Evolutionary conservation across 2,888 invertebrate genomes (phyloP).

Genomic region (Lypha dubia): DNA sequence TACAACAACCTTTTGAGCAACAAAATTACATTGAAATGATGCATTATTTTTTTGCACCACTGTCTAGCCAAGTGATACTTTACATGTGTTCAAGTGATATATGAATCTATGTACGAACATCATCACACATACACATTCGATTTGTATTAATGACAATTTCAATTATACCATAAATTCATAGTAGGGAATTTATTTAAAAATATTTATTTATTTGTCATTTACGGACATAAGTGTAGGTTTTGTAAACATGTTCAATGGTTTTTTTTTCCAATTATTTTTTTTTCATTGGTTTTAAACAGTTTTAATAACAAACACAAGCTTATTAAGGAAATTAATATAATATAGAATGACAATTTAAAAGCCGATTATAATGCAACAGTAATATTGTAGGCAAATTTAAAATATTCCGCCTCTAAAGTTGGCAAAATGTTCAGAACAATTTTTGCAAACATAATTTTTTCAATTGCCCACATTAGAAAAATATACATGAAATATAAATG

Average conservation of each 20-base stretch:
- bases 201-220: constrained; percentile 32
- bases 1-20: no score
- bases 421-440: no score
- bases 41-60: constrained; percentile 20
- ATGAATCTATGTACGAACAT: no score
- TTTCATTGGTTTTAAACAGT: constrained; percentile 18
- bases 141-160: constrained; percentile 46
- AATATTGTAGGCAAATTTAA: no score
- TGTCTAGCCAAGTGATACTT: constrained; percentile 6
- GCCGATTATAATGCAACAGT: constrained; percentile 32
- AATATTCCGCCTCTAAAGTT: no score
- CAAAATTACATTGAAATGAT: no score
- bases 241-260: neutral
- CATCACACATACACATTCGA: neutral
- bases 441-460: no score
- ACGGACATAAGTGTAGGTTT: constrained; percentile 13
- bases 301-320: constrained; percentile 38
- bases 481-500: no score
- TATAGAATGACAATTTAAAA: constrained; percentile 46
- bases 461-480: no score
- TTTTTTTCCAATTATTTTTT: neutral
- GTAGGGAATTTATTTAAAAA: constrained; percentile 27
- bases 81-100: constrained; percentile 16
- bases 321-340: constrained; percentile 24
- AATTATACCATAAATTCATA: constrained; percentile 52